These are phyloP conservation scores for Alviniconcha strummeri DNA, from an alignment of 2,888 invertebrate genomes.

Conservation along the genomic window DNA sequence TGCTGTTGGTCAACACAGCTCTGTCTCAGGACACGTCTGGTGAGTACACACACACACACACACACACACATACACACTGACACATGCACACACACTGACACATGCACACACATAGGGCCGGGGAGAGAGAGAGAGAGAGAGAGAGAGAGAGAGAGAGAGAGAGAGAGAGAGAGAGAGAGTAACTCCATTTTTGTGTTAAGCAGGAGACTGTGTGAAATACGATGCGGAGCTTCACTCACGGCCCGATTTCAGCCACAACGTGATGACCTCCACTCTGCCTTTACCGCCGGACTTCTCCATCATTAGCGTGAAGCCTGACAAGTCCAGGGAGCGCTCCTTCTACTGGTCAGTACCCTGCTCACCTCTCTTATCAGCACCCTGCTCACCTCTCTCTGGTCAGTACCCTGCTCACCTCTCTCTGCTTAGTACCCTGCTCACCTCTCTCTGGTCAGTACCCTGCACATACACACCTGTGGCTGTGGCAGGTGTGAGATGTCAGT, in stretches of 20 bases:
- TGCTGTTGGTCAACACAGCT: no score
- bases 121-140: no score
- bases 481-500: no score
- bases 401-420: neutral
- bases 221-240: slow-evolving; percentile 27
- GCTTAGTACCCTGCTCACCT: slow-evolving; percentile 6
- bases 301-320: neutral
- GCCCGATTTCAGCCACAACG: slow-evolving; percentile 31
- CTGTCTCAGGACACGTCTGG: no score
- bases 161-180: no score
- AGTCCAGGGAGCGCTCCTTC: neutral
- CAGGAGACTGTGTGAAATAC: slow-evolving; percentile 28
- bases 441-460: neutral
- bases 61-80: no score
- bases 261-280: slow-evolving; percentile 15
- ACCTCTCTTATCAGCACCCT: neutral
- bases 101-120: no score
- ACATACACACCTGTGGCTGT: neutral
- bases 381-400: slow-evolving; percentile 5
- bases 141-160: no score
- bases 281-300: slow-evolving; percentile 14
- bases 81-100: no score
- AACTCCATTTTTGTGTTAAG: no score
- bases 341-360: neutral
- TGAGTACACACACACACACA: no score